Evolutionary conservation across 2,888 invertebrate genomes (phyloP), one percentile per base, ranked within the genome.

Genomic region (Plusia festucae): DNA sequence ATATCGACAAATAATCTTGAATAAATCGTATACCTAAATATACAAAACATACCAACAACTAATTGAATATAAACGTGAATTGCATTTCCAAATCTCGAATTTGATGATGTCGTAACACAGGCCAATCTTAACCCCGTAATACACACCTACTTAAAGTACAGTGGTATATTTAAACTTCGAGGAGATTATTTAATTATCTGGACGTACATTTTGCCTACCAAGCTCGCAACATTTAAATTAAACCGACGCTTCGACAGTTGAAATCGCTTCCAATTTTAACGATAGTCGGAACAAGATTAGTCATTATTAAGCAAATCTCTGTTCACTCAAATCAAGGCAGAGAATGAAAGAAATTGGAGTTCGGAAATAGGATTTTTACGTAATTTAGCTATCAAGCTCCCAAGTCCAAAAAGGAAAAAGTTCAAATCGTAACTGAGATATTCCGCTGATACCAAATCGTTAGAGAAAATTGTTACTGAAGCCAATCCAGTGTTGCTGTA

Each of bases 231-330:
- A 18, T 18, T 18, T 8, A 9, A 49, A 49, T 49, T 49, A 40
- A 40, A 5, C 20, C 46, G 11, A 46, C 9, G 46, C 18, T 20
- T 18, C 46, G 46, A 49, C 46, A 18, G 18, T 49, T 20, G 20
- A 49, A 49, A 49, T 59, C 30, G 34, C 67, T 68, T 30, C 34
- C 30, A 56, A 53, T 68, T 75, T 71, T 61, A 71, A 71, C 54
- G 55, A 62, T 51, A 73, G 58, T 53, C 53, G 46, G 60, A 49
- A 34, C 44, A 40, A 69, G 53, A 66, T 66, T 74, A 53, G 16
- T 55, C 46, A 20, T 34, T 15, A n/a, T 49, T 57, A 54, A 13
- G 24, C 49, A 40, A 15, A 46, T 46, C 20, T 55, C 16, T 68
- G 15, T 72, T 52, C 8, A 15, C 24, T 49, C 53, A 61, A 20